Conservation (phyloP, 2,888 invertebrate genomes). For the Charanyca ferruginea region DNA sequence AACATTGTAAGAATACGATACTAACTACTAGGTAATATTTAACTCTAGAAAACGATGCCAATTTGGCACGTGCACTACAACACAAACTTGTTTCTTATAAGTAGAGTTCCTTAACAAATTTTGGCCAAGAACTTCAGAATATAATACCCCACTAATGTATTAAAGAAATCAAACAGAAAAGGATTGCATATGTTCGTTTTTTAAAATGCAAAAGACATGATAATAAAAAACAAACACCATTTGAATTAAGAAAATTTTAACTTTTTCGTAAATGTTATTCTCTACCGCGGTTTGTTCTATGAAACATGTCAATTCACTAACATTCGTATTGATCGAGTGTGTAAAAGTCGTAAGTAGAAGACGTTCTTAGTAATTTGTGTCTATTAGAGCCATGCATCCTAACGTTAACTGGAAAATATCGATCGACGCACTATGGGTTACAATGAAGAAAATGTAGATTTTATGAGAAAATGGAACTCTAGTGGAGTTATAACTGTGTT, state of each 20-base stretch:
- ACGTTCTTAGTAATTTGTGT: constrained; percentile 37
- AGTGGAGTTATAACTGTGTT: not conserved
- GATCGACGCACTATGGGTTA: constrained; percentile 24
- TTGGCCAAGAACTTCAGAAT: not conserved
- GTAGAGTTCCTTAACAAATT: not conserved
- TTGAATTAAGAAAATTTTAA: not conserved
- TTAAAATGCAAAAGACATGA: not conserved
- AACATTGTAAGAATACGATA: constrained; percentile 31
- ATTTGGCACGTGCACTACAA: constrained; percentile 23
- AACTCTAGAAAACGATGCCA: constrained; percentile 27
- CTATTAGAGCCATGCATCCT: constrained; percentile 24
- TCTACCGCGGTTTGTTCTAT: not conserved
- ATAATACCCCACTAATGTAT: not conserved
- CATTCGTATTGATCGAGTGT: constrained; percentile 28
- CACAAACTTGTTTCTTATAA: not conserved
- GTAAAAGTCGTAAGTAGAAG: constrained; percentile 38
- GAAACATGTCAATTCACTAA: constrained; percentile 3
- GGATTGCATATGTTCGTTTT: not conserved
- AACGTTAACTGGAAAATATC: constrained; percentile 28
- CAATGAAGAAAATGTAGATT: constrained; percentile 15
- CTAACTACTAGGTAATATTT: constrained; percentile 17
- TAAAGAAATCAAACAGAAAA: not conserved
- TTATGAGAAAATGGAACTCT: constrained; percentile 16
- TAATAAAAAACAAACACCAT: not conserved
- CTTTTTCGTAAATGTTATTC: not conserved